Evolutionary conservation across 2,888 invertebrate species (phyloP), one percentile per base, ranked within the genome.

Genomic region (Archaeoteleia sp.): DNA sequence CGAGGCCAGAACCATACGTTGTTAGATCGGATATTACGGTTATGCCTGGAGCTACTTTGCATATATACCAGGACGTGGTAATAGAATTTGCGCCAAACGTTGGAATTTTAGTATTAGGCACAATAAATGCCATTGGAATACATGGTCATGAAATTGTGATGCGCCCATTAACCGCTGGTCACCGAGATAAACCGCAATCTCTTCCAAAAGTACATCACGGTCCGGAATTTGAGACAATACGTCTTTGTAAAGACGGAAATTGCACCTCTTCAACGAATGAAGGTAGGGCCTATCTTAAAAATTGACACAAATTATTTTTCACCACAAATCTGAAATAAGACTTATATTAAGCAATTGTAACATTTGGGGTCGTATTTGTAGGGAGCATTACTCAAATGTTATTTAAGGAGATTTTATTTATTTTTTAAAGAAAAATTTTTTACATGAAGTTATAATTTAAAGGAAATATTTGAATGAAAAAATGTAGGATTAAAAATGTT

Each of bases 61-160:
- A 91, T 0, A 95, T 99, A 55, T 90, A 92, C 72, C 93, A 96
- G 1, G 97, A 97, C 3, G 96, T 96, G 0, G 89, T 92, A 5
- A 87, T 99, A 84, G 96, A 98, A 86, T 97, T 99, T 83, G 93
- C 93, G 29, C 95, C 98, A 0, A 97, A 96, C 86, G 95, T 99
- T 45, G 98, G 98, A 0, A 95, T 98, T 66, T 87, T 98, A 14
- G 97, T 98, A 0, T 88, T 99, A 76, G 99, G 99, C 0, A 92
- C 93, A 0, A 87, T 99, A 13, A 89, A 91, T 70, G 98, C 97
- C 1, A 87, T 91, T 66, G 99, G 98, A 0, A 90, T 89, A 46
- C 88, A 88, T 46, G 92, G 91, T 35, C 88, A 90, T 13, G 93
- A 93, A 74, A 95, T 96, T 66, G 85, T 91, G 29, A 94, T 95